Base-by-base conservation (phyloP, 2,797 vertebrate genomes). In the Ataeniobius toweri region DNA sequence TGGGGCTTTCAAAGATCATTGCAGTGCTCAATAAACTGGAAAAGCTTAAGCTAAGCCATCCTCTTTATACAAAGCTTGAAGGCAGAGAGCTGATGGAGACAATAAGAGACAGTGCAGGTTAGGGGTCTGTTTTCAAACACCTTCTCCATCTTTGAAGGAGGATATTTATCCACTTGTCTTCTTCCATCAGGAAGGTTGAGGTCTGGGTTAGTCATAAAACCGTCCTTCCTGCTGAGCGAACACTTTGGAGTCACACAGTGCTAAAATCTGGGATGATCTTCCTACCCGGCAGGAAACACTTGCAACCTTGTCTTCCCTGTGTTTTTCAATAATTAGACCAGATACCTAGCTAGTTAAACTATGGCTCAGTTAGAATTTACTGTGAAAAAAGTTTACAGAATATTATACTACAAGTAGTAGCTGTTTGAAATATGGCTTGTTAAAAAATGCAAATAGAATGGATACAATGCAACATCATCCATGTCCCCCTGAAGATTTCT, bases 231-330 rank as follows among this genome's bases (percentile, higher is more conserved):
- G 83, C 68, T 71, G 84, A 71, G 83, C 6, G 28, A 81, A 87
- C 76, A 87, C 86, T 86, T 75, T 78, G 84, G 80, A 83, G 77
- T 83, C 87, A 71, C 24, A 39, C 58, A 65, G 85, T 0, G 75
- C 76, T 71, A 28, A 93, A 90, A 89, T 90, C 90, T 85, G 76
- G 80, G 85, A 90, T 92, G 88, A 93, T 90, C 89, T 85, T 80
- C 83, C 81, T 22, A 73, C 77, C 24, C 89, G 87, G 86, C 88
- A 77, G 89, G 86, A 80, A 78, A 77, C 63, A 63, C 36, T 53
- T 20, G 72, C 83, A 76, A 84, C 78, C 56, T 56, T 1, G 39
- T 76, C 73, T 83, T 71, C 68, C 53, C 68, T 71, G 55, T 75
- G 46, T 79, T 76, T 78, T 87, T 73, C 69, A 74, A 88, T 86